A percentile compares a stretch with the other conserved stretches of the same genome.
Conservation (phyloP, 2,888 invertebrate genomes). For the Stegana nigrithorax region DNA sequence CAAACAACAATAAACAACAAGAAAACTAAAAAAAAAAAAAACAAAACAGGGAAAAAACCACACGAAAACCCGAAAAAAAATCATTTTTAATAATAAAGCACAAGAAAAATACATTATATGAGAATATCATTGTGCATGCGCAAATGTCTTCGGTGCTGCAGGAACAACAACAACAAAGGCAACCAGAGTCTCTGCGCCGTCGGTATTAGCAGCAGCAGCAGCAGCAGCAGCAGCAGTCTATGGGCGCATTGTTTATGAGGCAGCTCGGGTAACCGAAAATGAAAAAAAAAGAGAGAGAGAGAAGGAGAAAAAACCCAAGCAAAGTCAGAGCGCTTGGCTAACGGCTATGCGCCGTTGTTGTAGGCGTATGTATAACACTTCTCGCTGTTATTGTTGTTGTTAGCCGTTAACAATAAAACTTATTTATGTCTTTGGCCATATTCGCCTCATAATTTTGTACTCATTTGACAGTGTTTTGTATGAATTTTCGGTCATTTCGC, state of each 20-base stretch:
- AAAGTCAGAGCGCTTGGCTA: neutral
- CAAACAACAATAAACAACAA: constrained; percentile 51
- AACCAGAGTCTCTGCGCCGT: too few relatives aligned
- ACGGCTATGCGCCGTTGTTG: neutral
- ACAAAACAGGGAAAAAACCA: constrained; percentile 28
- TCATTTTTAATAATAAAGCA: constrained; percentile 8
- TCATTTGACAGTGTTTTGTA: constrained; percentile 51
- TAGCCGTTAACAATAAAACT: constrained; percentile 52
- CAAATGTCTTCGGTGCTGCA: constrained; percentile 27
- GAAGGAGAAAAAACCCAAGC: too few relatives aligned
- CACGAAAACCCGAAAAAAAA: constrained; percentile 6
- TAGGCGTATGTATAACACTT: neutral
- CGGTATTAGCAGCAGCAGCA: too few relatives aligned
- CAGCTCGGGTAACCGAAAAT: constrained; percentile 27
- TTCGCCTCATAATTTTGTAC: constrained; percentile 57
- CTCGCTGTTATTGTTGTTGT: too few relatives aligned
- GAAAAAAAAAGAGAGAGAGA: too few relatives aligned
- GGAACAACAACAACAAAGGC: neutral
- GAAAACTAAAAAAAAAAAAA: constrained; percentile 32
- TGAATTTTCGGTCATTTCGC: constrained; percentile 17
- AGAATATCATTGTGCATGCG: constrained; percentile 32
- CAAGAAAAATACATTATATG: neutral
- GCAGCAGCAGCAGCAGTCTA: too few relatives aligned
- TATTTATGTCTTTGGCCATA: constrained; percentile 59
- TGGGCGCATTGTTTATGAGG: constrained; percentile 32